phyloP scores from a whole-genome alignment of 2,797 vertebrate species.

The Numenius phaeopus region DNA sequence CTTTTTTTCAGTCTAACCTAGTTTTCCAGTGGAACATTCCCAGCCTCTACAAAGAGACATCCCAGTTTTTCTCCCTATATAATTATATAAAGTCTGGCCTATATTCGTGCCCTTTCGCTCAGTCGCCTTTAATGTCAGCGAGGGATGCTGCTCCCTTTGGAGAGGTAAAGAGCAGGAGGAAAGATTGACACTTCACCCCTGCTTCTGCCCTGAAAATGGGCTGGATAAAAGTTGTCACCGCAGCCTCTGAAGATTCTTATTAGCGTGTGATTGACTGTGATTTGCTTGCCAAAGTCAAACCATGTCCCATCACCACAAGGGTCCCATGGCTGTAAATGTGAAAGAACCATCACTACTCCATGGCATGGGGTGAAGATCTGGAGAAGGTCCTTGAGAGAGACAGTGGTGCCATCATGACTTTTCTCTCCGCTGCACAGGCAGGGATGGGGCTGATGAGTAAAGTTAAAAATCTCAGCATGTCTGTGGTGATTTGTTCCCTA shows the following conservation, averaged over 20 bases:
- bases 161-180: background rate
- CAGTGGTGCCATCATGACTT: fast-evolving
- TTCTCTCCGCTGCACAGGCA: background rate
- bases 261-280: background rate
- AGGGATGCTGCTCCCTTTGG: background rate
- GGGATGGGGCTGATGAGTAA: background rate
- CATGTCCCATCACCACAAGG: fast-evolving
- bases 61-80: constrained; percentile 49
- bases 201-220: constrained; percentile 12
- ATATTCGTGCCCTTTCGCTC: background rate
- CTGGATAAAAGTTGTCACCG: background rate
- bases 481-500: background rate
- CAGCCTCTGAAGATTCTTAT: background rate
- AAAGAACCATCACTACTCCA: background rate
- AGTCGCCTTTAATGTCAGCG: background rate
- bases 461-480: background rate
- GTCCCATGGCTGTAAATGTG: background rate
- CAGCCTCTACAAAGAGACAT: constrained; percentile 60
- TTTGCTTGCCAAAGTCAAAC: background rate
- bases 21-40: constrained; percentile 66
- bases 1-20: constrained; percentile 69
- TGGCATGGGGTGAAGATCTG: background rate
- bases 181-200: background rate
- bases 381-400: background rate
- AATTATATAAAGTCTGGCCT: constrained; percentile 67